A percentile compares a stretch with the other conserved stretches of the same genome.
These are phyloP conservation scores for Emmelina monodactyla DNA, from an alignment of 2,888 invertebrate genomes.

Conservation along the genomic window DNA sequence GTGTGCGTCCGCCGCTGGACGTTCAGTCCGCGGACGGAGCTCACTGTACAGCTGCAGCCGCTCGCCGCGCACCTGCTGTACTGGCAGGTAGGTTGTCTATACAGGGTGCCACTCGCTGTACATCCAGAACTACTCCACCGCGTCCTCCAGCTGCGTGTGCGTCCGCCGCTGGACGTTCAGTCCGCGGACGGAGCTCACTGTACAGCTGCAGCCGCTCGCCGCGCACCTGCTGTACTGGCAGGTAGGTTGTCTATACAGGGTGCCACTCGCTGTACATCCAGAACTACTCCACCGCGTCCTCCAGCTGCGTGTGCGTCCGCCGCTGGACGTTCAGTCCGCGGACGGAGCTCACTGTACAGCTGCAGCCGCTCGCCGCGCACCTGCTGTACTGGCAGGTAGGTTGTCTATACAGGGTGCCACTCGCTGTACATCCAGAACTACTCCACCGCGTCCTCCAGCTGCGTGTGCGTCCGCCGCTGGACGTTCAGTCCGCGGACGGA, in stretches of 20 bases:
- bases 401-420: no score
- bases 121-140: conserved; percentile 98
- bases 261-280: no score
- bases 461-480: conserved; percentile 89
- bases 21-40: conserved; percentile 75
- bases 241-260: no score
- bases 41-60: conserved; percentile 66
- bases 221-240: conserved; percentile 90
- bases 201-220: conserved; percentile 75
- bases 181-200: conserved; percentile 66
- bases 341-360: conserved; percentile 63
- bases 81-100: conserved; percentile 81
- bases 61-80: conserved; percentile 86
- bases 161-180: conserved; percentile 88
- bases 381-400: conserved; percentile 87
- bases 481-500: conserved; percentile 78
- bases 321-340: conserved; percentile 86
- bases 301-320: conserved; percentile 88
- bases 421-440: conserved; percentile 99
- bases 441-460: conserved; percentile 95
- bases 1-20: conserved; percentile 89
- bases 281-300: conserved; percentile 97
- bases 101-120: no score
- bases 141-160: conserved; percentile 92
- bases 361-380: conserved; percentile 77